Evolutionary conservation across 2,888 invertebrate species (phyloP).

Genomic region (Scaptomyza flava): DNA sequence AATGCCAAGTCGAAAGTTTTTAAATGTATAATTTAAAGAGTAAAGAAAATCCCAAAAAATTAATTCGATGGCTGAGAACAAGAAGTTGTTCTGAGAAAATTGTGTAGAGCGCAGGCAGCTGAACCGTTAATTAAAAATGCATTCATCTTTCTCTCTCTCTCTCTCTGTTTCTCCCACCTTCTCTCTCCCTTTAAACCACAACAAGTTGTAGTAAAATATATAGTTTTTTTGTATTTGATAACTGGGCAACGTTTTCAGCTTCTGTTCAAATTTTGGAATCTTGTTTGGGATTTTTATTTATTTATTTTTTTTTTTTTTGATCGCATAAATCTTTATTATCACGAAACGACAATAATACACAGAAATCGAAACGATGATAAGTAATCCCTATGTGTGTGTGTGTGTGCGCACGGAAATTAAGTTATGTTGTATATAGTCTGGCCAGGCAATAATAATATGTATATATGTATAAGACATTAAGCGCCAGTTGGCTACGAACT

Average conservation of each 20-base stretch:
- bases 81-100: slow-evolving; percentile 42
- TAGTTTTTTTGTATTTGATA: slow-evolving; percentile 31
- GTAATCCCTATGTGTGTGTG: too few species aligned
- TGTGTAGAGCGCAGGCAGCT: slow-evolving; percentile 23
- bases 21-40: slow-evolving; percentile 5
- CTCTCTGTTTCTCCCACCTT: too few species aligned
- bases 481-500: slow-evolving; percentile 29
- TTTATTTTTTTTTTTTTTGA: slow-evolving; percentile 4
- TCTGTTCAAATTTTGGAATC: slow-evolving; percentile 34
- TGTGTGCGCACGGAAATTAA: slow-evolving; percentile 36
- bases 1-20: slow-evolving; percentile 4
- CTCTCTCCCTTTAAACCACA: not conserved
- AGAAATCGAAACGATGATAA: slow-evolving; percentile 52
- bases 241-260: slow-evolving; percentile 39
- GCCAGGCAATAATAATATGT: slow-evolving; percentile 32
- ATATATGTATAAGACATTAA: slow-evolving; percentile 59
- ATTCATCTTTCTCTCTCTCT: slow-evolving; percentile 54
- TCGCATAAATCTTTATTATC: slow-evolving; percentile 75
- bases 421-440: slow-evolving; percentile 45
- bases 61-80: slow-evolving; percentile 3
- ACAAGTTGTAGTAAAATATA: not conserved
- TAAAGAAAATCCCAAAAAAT: slow-evolving; percentile 16
- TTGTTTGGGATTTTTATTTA: not conserved
- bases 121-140: slow-evolving; percentile 74
- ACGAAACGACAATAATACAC: slow-evolving; percentile 60